Evolutionary conservation across 2,797 vertebrate genomes (phyloP).

Genomic region (Intellagama lesueurii): DNA sequence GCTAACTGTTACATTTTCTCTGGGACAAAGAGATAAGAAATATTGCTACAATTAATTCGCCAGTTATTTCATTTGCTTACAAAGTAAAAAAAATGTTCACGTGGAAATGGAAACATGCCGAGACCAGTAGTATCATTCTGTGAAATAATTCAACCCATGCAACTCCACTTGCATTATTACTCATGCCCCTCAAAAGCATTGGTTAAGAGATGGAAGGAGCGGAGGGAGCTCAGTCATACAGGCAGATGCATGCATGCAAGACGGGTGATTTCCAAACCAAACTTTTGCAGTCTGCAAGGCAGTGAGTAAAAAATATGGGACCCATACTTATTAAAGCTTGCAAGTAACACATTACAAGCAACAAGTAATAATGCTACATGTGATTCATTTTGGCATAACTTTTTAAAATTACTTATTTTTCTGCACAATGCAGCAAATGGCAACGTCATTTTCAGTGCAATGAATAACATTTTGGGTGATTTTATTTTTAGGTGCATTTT

Average conservation of each 20-base stretch:
- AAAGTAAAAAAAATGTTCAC: not conserved
- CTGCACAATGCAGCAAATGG: too few species aligned
- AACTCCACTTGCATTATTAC: not conserved
- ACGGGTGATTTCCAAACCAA: too few species aligned
- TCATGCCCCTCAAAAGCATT: not conserved
- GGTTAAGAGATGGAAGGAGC: not conserved
- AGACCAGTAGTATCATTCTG: not conserved
- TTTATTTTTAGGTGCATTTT: not conserved
- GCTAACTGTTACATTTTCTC: not conserved
- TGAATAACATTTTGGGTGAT: not conserved
- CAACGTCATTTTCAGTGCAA: not conserved
- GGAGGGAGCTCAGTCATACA: not conserved
- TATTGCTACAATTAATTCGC: not conserved
- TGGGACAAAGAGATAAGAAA: not conserved
- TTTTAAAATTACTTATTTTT: too few species aligned
- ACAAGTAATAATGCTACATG: not conserved
- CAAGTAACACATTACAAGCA: too few species aligned
- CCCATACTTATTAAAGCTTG: not conserved
- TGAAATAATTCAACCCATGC: conserved; percentile 21
- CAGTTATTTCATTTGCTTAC: not conserved
- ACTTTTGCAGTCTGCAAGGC: not conserved
- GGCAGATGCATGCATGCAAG: not conserved
- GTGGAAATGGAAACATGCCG: not conserved
- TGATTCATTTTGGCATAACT: not conserved
- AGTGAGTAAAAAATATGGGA: not conserved